Conservation (phyloP, 1,140 invertebrate species). For the Theocolax elegans region DNA sequence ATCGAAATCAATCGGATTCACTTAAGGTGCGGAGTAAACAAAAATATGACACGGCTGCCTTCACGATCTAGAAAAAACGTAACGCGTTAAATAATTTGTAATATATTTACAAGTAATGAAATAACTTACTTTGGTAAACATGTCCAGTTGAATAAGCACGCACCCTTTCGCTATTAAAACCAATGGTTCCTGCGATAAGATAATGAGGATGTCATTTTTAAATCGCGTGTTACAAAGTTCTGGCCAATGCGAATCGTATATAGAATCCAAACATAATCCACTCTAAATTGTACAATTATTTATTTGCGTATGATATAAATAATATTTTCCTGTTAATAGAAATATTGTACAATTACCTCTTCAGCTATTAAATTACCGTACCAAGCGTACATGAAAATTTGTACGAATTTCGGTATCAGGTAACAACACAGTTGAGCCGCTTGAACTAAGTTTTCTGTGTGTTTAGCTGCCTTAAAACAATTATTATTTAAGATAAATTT, state of each 20-base stretch:
- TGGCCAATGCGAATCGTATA: slow-evolving; percentile 38
- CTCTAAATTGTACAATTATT: not conserved
- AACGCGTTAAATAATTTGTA: too few relatives aligned
- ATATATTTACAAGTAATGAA: not conserved
- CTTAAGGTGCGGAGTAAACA: not conserved
- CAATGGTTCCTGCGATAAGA: slow-evolving; percentile 46
- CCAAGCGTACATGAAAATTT: slow-evolving; percentile 17
- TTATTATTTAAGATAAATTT: not conserved
- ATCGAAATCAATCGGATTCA: too few relatives aligned
- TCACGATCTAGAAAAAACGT: not conserved
- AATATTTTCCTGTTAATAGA: too few relatives aligned
- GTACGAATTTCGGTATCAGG: not conserved
- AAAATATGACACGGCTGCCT: slow-evolving; percentile 1
- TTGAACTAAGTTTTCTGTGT: not conserved
- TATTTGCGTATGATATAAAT: too few relatives aligned
- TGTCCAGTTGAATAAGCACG: slow-evolving; percentile 44
- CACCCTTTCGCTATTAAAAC: slow-evolving; percentile 43
- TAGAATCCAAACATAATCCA: not conserved
- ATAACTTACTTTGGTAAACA: slow-evolving; percentile 45
- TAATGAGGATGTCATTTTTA: slow-evolving; percentile 38
- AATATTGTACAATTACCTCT: slow-evolving; percentile 1
- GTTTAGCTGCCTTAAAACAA: not conserved
- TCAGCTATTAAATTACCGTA: slow-evolving; percentile 20
- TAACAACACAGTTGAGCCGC: not conserved
- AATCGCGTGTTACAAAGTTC: slow-evolving; percentile 19